Evolutionary conservation across 2,113 vertebrate genomes (phyloP).

Genomic region (Pollachius pollachius): DNA sequence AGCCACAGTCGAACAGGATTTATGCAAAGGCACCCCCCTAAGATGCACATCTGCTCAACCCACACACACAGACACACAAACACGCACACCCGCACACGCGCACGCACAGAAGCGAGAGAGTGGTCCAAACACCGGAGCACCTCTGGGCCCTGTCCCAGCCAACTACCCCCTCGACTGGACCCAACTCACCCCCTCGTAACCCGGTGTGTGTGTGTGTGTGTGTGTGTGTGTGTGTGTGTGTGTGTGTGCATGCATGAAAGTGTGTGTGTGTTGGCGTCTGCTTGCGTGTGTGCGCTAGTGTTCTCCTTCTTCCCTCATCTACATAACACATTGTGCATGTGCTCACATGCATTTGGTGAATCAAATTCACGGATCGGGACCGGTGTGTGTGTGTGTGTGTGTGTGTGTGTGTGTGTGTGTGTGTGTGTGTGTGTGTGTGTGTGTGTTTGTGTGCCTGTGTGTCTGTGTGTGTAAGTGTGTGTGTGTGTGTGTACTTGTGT

Average conservation of each 20-base stretch:
- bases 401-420: neutral
- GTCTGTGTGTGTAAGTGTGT: neutral
- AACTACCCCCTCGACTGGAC: conserved; percentile 30
- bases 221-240: conserved; percentile 18
- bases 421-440: conserved; percentile 5
- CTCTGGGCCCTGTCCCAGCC: conserved; percentile 22
- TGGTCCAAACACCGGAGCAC: conserved; percentile 27
- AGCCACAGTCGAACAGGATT: conserved; percentile 64
- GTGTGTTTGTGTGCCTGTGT: neutral
- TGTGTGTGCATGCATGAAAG: conserved; percentile 24
- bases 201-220: conserved; percentile 13
- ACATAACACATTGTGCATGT: conserved; percentile 19
- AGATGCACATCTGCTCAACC: conserved; percentile 58
- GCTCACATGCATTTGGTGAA: conserved; percentile 5
- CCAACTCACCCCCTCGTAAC: conserved; percentile 9
- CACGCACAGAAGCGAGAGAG: conserved; percentile 21
- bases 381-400: neutral
- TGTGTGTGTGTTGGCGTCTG: too few species aligned
- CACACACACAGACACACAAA: conserved; percentile 26
- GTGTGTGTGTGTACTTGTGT: conserved; percentile 2
- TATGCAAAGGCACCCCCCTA: conserved; percentile 46
- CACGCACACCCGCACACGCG: neutral
- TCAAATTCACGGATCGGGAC: neutral
- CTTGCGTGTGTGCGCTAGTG: too few species aligned
- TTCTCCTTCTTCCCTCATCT: neutral